phyloP scores from a whole-genome alignment of 1,140 invertebrate species.

The Harpegnathos saltator region DNA sequence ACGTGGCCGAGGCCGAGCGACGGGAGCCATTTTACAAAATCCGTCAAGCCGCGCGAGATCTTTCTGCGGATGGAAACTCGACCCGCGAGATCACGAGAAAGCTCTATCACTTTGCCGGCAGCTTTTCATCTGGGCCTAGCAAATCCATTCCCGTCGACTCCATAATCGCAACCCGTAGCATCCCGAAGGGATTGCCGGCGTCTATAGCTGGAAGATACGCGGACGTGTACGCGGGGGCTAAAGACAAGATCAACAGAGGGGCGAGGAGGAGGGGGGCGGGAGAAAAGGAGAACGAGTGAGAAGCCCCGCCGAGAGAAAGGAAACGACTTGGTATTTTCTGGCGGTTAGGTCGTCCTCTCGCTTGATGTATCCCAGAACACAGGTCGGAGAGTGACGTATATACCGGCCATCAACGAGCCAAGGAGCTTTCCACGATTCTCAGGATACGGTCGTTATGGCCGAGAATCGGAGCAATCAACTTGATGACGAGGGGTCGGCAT shows the following conservation, averaged over 20 bases:
- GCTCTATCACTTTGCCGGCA: conserved; percentile 52
- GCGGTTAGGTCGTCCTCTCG: conserved; percentile 18
- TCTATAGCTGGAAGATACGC: conserved; percentile 4
- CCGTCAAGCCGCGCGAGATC: conserved; percentile 27
- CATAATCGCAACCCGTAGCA: conserved; percentile 51
- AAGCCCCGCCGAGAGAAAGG: conserved; percentile 21
- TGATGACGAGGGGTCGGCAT: conserved; percentile 21
- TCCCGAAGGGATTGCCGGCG: conserved; percentile 29
- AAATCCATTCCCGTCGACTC: conserved; percentile 60
- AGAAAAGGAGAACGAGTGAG: too few relatives aligned
- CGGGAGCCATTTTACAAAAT: conserved; percentile 12
- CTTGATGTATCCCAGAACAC: conserved; percentile 30
- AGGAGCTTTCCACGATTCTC: conserved; percentile 19
- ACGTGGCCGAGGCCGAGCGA: not conserved
- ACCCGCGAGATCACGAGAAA: conserved; percentile 43
- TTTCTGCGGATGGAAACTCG: conserved; percentile 5
- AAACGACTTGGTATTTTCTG: conserved; percentile 42
- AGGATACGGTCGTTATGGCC: conserved; percentile 38
- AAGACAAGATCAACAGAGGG: conserved; percentile 51
- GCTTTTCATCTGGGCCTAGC: conserved; percentile 52
- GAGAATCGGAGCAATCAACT: conserved; percentile 50
- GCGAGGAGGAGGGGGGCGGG: too few relatives aligned
- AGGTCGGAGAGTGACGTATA: conserved; percentile 51
- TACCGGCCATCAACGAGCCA: conserved; percentile 40
- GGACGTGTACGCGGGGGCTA: conserved; percentile 16